A percentile compares a stretch with the other conserved stretches of the same genome.
These are phyloP conservation scores for Leucophora obtusa DNA, from an alignment of 2,888 invertebrate genomes.

Conservation along the genomic window DNA sequence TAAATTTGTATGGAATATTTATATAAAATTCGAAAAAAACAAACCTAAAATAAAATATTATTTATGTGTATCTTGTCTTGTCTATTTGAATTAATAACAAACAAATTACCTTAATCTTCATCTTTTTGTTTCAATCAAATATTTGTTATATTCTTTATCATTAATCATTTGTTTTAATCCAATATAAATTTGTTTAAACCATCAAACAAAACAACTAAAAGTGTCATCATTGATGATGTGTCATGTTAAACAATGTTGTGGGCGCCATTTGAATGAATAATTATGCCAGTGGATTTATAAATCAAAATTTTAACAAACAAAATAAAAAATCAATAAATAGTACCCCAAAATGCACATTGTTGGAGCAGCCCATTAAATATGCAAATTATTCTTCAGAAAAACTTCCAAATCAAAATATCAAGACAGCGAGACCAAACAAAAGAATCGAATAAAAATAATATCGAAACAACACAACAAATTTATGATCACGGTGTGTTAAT, in stretches of 20 bases:
- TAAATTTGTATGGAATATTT: too few species aligned
- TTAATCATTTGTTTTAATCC: slow-evolving; percentile 54
- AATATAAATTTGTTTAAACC: slow-evolving; percentile 47
- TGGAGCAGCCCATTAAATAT: slow-evolving; percentile 55
- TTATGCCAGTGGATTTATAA: slow-evolving; percentile 60
- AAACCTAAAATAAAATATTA: too few species aligned
- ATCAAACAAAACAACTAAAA: slow-evolving; percentile 49
- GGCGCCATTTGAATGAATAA: slow-evolving; percentile 67
- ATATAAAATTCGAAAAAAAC: too few species aligned
- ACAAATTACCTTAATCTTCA: slow-evolving; percentile 10
- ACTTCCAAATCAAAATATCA: neutral
- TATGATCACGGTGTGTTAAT: slow-evolving; percentile 62
- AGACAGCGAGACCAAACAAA: slow-evolving; percentile 28
- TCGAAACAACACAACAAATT: slow-evolving; percentile 45
- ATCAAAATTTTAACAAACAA: slow-evolving; percentile 39
- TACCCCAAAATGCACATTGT: slow-evolving; percentile 41
- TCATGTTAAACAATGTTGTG: slow-evolving; percentile 66
- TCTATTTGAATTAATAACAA: slow-evolving; percentile 20
- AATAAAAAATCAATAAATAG: slow-evolving; percentile 6
- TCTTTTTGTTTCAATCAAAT: slow-evolving; percentile 11
- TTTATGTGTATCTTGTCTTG: neutral
- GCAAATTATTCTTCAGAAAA: slow-evolving; percentile 45
- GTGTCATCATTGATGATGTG: slow-evolving; percentile 66
- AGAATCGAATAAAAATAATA: slow-evolving; percentile 22
- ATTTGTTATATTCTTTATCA: slow-evolving; percentile 28